phyloP scores from a whole-genome alignment of 2,797 vertebrate species.

The Melanotaenia maccullochi region DNA sequence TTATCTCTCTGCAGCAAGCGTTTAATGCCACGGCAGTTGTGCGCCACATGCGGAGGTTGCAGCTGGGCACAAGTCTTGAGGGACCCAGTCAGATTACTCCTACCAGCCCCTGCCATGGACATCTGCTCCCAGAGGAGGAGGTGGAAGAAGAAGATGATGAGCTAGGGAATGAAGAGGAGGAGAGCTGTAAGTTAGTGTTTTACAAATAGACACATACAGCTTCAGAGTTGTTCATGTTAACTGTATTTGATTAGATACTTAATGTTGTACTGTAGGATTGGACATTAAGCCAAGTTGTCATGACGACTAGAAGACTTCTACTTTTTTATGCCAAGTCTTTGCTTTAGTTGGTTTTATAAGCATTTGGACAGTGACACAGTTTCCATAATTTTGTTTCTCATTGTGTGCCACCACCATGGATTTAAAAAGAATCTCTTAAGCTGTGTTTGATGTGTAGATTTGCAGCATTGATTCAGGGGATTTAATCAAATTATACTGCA shows the following conservation, averaged over 20 bases:
- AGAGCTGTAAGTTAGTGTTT: constrained; percentile 69
- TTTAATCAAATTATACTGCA: neutral
- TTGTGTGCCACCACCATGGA: neutral
- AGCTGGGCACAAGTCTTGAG: constrained; percentile 93
- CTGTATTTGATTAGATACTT: neutral
- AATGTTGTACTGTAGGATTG: neutral
- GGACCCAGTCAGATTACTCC: constrained; percentile 85
- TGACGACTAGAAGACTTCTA: neutral
- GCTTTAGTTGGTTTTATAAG: neutral
- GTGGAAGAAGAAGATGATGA: constrained; percentile 83
- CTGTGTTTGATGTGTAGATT: neutral
- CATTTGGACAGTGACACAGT: neutral
- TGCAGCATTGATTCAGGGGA: neutral
- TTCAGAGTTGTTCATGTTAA: neutral
- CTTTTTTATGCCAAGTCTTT: neutral
- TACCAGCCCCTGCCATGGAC: constrained; percentile 85
- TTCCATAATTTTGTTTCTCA: neutral
- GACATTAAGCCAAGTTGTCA: neutral
- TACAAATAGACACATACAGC: constrained; percentile 20
- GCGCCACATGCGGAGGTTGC: constrained; percentile 94
- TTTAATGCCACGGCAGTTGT: constrained; percentile 97
- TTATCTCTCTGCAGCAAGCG: constrained; percentile 87
- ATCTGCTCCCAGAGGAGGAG: constrained; percentile 81
- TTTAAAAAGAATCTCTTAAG: neutral
- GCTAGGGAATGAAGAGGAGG: constrained; percentile 81